Percentiles rank a stretch among this genome's conserved stretches.
Evolutionary conservation across 1,140 invertebrate species (phyloP).

Genomic region (Dendroctonus valens): DNA sequence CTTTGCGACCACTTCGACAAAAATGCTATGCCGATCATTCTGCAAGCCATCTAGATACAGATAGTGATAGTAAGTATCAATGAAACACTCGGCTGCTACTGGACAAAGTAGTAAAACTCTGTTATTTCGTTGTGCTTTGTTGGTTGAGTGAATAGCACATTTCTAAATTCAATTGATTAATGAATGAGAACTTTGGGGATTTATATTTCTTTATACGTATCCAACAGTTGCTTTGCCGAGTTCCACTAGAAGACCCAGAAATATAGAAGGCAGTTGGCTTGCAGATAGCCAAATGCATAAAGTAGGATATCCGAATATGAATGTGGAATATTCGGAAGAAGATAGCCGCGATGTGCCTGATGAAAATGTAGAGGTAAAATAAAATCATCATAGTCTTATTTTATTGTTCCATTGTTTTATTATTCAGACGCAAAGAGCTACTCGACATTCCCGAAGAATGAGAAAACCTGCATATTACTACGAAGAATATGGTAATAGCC

Average conservation of each 20-base stretch:
- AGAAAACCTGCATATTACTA: constrained; percentile 30
- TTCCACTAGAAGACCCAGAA: constrained; percentile 50
- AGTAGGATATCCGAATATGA: constrained; percentile 49
- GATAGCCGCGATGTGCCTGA: constrained; percentile 46
- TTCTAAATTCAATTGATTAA: no score
- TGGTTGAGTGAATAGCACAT: no score
- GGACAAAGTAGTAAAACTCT: no score
- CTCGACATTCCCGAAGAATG: constrained; percentile 22
- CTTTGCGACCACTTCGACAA: constrained; percentile 45
- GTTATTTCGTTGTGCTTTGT: no score
- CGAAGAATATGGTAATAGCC: constrained; percentile 26
- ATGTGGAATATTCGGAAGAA: constrained; percentile 47
- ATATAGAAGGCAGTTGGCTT: constrained; percentile 56
- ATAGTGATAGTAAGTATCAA: constrained; percentile 39
- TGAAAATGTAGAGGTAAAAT: constrained; percentile 28
- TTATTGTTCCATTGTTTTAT: background rate
- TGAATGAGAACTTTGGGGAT: no score
- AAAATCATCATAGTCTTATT: background rate
- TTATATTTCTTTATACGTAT: no score
- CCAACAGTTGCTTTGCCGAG: constrained; percentile 41
- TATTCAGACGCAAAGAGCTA: constrained; percentile 11
- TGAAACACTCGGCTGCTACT: no score
- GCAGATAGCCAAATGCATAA: constrained; percentile 49
- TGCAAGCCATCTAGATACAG: constrained; percentile 43
- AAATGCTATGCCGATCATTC: constrained; percentile 47